Evolutionary conservation across 2,797 vertebrate species (phyloP).

Genomic region (Neosilurus hyrtlii): DNA sequence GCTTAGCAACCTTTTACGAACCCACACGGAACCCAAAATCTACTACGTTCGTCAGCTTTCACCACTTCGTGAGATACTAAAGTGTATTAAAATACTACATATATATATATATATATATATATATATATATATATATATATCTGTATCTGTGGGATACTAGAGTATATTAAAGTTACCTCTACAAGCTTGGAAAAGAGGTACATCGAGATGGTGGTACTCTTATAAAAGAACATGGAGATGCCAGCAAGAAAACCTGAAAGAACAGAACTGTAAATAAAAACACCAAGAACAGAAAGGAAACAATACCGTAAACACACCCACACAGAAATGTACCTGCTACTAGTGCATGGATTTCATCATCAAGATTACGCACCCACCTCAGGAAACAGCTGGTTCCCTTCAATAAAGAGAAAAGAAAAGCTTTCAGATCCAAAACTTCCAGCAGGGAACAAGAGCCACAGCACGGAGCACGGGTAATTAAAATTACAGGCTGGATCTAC

Average conservation of each 20-base stretch:
- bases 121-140: no score
- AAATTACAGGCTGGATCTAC: slow-evolving; percentile 63
- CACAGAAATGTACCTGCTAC: slow-evolving; percentile 81
- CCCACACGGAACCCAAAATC: no score
- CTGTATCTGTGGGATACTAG: no score
- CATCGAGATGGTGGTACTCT: slow-evolving; percentile 98
- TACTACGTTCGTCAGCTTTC: no score
- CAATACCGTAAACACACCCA: neutral
- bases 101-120: no score
- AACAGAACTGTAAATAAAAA: neutral
- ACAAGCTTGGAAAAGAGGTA: slow-evolving; percentile 96
- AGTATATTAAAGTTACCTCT: slow-evolving; percentile 77
- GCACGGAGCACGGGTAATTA: neutral
- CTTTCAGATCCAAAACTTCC: neutral
- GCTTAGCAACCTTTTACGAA: no score
- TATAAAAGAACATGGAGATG: slow-evolving; percentile 98
- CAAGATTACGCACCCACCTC: slow-evolving; percentile 94
- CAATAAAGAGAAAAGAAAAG: neutral
- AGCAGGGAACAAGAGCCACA: neutral
- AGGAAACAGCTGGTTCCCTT: slow-evolving; percentile 96
- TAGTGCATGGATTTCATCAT: slow-evolving; percentile 94
- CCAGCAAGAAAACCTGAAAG: slow-evolving; percentile 90
- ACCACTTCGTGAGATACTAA: no score
- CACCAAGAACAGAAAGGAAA: neutral
- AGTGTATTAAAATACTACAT: no score